Base-by-base conservation (phyloP, 2,888 invertebrate species). In the Epirrhoe alternata region DNA sequence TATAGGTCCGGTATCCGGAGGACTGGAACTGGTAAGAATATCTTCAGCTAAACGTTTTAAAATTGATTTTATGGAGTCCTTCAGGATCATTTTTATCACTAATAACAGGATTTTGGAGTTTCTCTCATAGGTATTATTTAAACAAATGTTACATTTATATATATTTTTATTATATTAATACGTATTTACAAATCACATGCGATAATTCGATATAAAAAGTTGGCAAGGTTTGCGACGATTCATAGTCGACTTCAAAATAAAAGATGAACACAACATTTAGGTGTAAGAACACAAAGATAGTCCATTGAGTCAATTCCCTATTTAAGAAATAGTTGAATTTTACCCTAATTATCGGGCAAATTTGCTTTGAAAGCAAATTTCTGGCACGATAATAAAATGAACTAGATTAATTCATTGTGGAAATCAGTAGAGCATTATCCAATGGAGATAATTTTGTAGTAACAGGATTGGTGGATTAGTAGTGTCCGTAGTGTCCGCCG, bases 401-500 rank as follows among this genome's bases (percentile, higher is more conserved):
- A 35, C 35, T 35, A 12, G 38, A 10, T 38, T 8, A 38, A 38
- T 12, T 10, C 7, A 35, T 42, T 1, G 12, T 12, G 38, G 12
- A 12, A 42, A 4, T 50, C 50, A 50, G 30, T 8, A 10, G 30
- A 53, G 35, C 7, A 7, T 35, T 35, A 14, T 6, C 35, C 35
- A 8, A 33, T 53, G 35, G 53, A 33, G 5, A 12, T 12, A 5
- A 12, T 42, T 42, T 42, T 53, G 53, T 12, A 42, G 35, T 30
- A 6, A 7, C 47, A 47, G 14, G 24, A 24, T 47, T 30, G 30
- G 53, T 45, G 3, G 52, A 62, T 80, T 86, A 89, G 80, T 89
- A 86, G 71, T 88, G 86, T 64, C 77, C 79, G 74, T 77, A 77
- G 73, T 79, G 75, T 10, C 72, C 64, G 47, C 70, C 63, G 38